Evolutionary conservation across 2,113 vertebrate genomes (phyloP), one percentile per base, ranked within the genome.

Genomic region (Raphicerus campestris): DNA sequence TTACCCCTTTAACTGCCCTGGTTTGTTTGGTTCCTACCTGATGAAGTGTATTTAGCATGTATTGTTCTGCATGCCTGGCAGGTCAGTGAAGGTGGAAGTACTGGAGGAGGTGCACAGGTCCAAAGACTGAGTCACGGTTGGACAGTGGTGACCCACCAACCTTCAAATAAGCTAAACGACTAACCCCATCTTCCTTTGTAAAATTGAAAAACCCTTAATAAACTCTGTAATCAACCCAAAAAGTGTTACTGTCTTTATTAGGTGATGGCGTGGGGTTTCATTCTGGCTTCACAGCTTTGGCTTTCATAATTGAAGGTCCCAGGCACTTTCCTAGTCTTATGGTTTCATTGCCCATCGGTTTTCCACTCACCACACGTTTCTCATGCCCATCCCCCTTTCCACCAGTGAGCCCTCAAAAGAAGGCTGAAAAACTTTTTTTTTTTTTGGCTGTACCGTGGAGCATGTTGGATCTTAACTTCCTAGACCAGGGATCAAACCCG

Each of bases 181-280:
- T 22, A 70, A 58, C 5, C 15, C 5, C 66, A 9, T 49, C 81
- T 77, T 58, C 53, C 87, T 92, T 53, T 96, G 90, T 87, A 58
- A 95, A 87, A 63, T 1, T 70, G 17, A 61, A 51, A 83, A 88
- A 56, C 51, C 28, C 58, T 60, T 63, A 94, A 95, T 95, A 96
- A 97, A 97, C 28, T 13, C 4, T 81, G 3, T 96, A 81, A 35
- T 87, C 47, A 93, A 61, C 84, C 84, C 70, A 81, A 66, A 87
- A 66, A 39, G 35, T 7, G 42, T 78, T 35, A 22, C 6, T 66
- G 45, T 87, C n/a, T 24, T 82, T 73, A 73, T 39, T 90, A 82
- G 39, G 19, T 22, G 51, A 22, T 26, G 7, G 14, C 51, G 9
- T 39, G 66, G 77, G 56, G 35, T 47, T 93, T 87, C 56, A 58